Evolutionary conservation across 2,113 vertebrate genomes (phyloP), one percentile per base, ranked within the genome.

Genomic region (Malurus elegans): DNA sequence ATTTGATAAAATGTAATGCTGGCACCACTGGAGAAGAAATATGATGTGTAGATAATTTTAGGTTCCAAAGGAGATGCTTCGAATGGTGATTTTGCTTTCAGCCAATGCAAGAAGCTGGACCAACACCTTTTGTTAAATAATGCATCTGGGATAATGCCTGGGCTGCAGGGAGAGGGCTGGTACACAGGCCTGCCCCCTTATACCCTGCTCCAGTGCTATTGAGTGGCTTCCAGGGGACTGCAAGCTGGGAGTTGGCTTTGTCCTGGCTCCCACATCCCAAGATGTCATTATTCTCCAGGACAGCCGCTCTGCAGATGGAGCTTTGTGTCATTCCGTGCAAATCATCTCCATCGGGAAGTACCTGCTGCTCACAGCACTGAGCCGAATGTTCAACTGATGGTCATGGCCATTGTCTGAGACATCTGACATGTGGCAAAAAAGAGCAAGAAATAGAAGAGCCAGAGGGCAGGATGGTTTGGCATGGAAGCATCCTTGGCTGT

Each of bases 71-170:
- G 72, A 53, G 61, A 54, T 61, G 25, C 62, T 89, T 91, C 45
- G 38, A 92, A 92, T 69, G 89, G 86, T 54, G 60, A 92, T 83
- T 97, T 93, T 54, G 62, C 94, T 90, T 90, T 88, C 85, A 94
- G 80, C 24, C 32, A 9, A 40, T 20, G 86, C 56, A 71, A 84
- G 86, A 93, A 88, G 76, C 72, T 2, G 66, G 72, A 58, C 73
- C 26, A 13, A 84, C 40, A 91, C 66, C 78, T 93, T 96, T 91
- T 75, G 83, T 84, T 89, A 72, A 89, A 92, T 64, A 92, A 93
- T 70, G 73, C 73, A 64, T 54, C 82, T 56, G 64, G 75, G 79
- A 69, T 60, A 70, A 56, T 0, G 14, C 44, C 79, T 72, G 18
- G 3, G 17, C 88, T 45, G 54, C 79, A 58, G 18, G 36, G 51